Evolutionary conservation across 2,888 invertebrate species (phyloP).

Genomic region (Brachyptera putata): DNA sequence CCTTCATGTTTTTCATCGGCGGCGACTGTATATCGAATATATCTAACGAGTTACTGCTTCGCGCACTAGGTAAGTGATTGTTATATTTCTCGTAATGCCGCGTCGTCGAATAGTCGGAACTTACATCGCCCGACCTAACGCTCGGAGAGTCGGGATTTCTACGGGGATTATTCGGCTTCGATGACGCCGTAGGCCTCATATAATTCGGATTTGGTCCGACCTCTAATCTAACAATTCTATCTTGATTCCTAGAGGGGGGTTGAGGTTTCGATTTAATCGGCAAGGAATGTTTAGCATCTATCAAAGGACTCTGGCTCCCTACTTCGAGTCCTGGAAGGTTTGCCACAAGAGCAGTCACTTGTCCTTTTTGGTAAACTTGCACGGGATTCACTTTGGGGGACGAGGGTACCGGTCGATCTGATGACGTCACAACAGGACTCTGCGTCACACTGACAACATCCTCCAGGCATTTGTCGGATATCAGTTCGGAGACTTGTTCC

Average conservation of each 20-base stretch:
- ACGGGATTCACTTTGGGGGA: slow-evolving; percentile 19
- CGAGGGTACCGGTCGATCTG: slow-evolving; percentile 2
- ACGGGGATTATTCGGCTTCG: neutral
- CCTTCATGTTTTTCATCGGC: neutral
- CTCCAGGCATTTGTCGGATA: slow-evolving; percentile 27
- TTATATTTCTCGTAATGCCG: slow-evolving; percentile 41
- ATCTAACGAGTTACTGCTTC: slow-evolving; percentile 30
- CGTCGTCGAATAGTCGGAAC: slow-evolving; percentile 49
- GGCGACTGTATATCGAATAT: slow-evolving; percentile 16
- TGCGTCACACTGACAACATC: slow-evolving; percentile 1
- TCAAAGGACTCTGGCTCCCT: slow-evolving; percentile 35
- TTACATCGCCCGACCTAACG: slow-evolving; percentile 49
- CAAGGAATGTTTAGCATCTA: neutral
- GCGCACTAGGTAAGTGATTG: slow-evolving; percentile 26
- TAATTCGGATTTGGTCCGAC: neutral
- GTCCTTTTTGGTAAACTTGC: slow-evolving; percentile 70
- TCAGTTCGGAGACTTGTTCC: slow-evolving; percentile 67
- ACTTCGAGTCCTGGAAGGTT: slow-evolving; percentile 52
- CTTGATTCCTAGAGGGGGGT: slow-evolving; percentile 38
- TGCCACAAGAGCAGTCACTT: slow-evolving; percentile 61
- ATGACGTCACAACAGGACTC: slow-evolving; percentile 10
- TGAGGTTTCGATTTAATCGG: slow-evolving; percentile 12
- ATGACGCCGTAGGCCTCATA: no score
- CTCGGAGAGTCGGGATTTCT: slow-evolving; percentile 34
- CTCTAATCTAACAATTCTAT: neutral